Base-by-base conservation (phyloP, 2,113 vertebrate species). In the Motacilla tschutschensis region DNA sequence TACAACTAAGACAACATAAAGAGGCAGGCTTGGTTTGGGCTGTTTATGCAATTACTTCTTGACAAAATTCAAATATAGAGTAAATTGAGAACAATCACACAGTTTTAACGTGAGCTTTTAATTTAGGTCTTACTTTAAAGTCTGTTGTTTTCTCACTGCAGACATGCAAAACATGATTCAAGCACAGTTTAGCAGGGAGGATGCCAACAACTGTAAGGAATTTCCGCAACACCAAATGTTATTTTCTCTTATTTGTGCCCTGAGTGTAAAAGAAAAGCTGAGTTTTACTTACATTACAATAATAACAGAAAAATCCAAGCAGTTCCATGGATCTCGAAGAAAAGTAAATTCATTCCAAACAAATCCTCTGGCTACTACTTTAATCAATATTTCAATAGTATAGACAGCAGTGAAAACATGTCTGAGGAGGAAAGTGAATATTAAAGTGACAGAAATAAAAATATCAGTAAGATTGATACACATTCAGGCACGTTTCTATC, bases 321-420 rank as follows among this genome's bases (percentile, higher is more conserved):
- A 98, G 94, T 99, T 99, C 98, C 98, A 99, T 1, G 98, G 98
- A 88, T 99, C 99, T 94, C 98, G 97, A 83, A 99, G 95, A 91
- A 98, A 99, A 60, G 98, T 98, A 93, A 99, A 99, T 58, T 98
- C 97, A 89, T 98, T 94, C 72, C 96, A 82, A 91, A 98, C 95
- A 93, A 99, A 98, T 92, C 99, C 99, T 97, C 98, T 97, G 1
- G 99, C 98, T 64, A 98, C 83, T 73, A 99, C 97, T 96, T 99
- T 99, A 91, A 99, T 97, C 40, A 96, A 16, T 40, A 98, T 98
- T 96, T 99, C 99, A 58, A 95, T 96, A 19, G 98, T 98, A 94
- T 99, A 99, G 97, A 99, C 97, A 29, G 86, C 96, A 86, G 97
- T 98, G 94, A 99, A 99, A 78, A 96, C 78, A 72, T 94, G 93